Evolutionary conservation across 2,797 vertebrate species (phyloP), one percentile per base, ranked within the genome.

Genomic region (Momotus momota): DNA sequence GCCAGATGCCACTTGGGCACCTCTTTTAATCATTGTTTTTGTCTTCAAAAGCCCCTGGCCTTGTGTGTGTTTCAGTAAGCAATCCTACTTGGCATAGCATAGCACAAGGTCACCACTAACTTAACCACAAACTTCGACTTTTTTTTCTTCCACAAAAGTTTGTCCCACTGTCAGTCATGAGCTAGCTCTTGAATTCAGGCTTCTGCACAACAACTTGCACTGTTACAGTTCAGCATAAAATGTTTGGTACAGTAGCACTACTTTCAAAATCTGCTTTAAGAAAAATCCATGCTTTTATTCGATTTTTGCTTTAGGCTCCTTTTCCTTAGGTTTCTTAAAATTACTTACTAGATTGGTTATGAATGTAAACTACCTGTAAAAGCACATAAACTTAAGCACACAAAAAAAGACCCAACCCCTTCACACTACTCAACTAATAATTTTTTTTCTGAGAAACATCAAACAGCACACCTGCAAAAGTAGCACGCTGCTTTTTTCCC

Each of bases 181-280:
- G 18, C 38, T 35, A 60, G 18, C 9, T 71, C 31, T 10, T 29
- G 26, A 88, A 31, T 43, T 73, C 23, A 55, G 43, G 26, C 7
- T 52, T 72, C 16, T 61, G n/a, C 78, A 54, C 15, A 26, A 71
- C 48, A 77, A 10, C 2, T 10, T n/a, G 17, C 4, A 1, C 2
- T 62, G 27, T 0, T 72, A 7, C 83, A 64, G 13, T 46, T 73
- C 35, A 66, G 33, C 49, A 35, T 8, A 43, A 27, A 7, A 16
- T 0, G 0, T 49, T 41, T 38, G 29, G 13, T 35, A 48, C 19
- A 55, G 43, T 2, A 45, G 21, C 10, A n/a, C 20, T 52, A 38
- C 10, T 49, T 90, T 26, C 38, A 66, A 31, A 67, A 40, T 11
- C 8, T 31, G 18, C 7, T 78, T 79, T 38, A 57, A 75, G 23